A percentile compares a stretch with the other conserved stretches of the same genome.
phyloP scores from a whole-genome alignment of 2,113 vertebrate species.

The Uropsilus gracilis region DNA sequence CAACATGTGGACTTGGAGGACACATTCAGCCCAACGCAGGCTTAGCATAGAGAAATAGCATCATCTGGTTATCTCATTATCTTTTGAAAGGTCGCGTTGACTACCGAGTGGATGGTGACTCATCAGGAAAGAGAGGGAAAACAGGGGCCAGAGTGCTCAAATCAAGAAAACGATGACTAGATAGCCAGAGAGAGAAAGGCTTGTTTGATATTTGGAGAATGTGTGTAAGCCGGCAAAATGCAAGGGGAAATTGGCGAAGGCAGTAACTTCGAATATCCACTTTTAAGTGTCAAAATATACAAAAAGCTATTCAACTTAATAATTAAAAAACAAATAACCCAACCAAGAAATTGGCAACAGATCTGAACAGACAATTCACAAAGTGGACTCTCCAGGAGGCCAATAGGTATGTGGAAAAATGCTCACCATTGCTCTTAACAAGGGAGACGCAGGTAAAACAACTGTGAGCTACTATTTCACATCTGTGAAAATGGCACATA shows the following conservation, averaged over 20 bases:
- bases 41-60: slow-evolving; percentile 17
- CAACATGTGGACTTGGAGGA: background rate
- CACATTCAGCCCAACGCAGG: background rate
- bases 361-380: too few species aligned
- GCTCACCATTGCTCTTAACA: too few species aligned
- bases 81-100: background rate
- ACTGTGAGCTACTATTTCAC: too few species aligned
- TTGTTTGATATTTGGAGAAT: background rate
- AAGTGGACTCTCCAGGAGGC: too few species aligned
- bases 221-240: background rate
- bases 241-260: background rate
- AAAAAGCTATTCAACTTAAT: too few species aligned
- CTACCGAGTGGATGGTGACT: background rate
- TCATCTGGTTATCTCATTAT: background rate
- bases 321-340: too few species aligned
- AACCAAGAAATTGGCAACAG: too few species aligned
- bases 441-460: too few species aligned
- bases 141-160: background rate
- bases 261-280: background rate
- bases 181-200: background rate
- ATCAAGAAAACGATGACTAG: background rate
- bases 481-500: too few species aligned
- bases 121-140: background rate
- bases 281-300: background rate
- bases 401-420: too few species aligned